Evolutionary conservation across 1,140 invertebrate species (phyloP).

Genomic region (Tetramorium simillimum): DNA sequence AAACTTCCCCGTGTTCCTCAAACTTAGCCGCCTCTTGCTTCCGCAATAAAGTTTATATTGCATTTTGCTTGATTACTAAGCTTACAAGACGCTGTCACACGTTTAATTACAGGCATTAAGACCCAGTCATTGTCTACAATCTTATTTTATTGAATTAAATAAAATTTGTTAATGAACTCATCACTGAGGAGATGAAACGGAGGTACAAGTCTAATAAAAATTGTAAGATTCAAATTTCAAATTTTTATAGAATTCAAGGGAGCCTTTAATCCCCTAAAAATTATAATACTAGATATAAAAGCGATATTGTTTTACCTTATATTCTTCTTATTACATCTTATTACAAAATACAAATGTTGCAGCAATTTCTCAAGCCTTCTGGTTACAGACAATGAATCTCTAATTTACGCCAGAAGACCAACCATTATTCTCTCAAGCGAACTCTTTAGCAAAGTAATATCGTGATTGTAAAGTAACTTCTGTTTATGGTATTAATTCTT

Average conservation of each 20-base stretch:
- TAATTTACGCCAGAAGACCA: neutral
- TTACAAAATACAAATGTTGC: neutral
- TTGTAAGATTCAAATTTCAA: neutral
- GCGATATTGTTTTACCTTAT: neutral
- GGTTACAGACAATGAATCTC: neutral
- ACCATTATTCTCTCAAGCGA: neutral
- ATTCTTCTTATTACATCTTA: no score
- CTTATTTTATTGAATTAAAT: neutral
- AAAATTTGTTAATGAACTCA: neutral
- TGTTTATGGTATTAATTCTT: slow-evolving; percentile 61
- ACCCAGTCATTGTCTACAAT: neutral
- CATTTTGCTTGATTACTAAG: slow-evolving; percentile 39
- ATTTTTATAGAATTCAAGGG: neutral
- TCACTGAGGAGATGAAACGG: neutral
- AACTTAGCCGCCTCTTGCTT: slow-evolving; percentile 11
- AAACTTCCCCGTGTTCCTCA: slow-evolving; percentile 16
- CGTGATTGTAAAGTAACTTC: slow-evolving; percentile 15
- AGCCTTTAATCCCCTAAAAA: neutral
- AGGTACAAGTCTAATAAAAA: neutral
- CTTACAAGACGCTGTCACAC: neutral
- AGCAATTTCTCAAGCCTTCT: neutral
- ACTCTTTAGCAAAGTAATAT: neutral
- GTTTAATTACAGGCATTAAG: neutral
- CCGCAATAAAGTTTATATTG: slow-evolving; percentile 20
- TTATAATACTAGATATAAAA: neutral